phyloP scores from a whole-genome alignment of 2,888 invertebrate species.

The Ceratothoa steindachneri region DNA sequence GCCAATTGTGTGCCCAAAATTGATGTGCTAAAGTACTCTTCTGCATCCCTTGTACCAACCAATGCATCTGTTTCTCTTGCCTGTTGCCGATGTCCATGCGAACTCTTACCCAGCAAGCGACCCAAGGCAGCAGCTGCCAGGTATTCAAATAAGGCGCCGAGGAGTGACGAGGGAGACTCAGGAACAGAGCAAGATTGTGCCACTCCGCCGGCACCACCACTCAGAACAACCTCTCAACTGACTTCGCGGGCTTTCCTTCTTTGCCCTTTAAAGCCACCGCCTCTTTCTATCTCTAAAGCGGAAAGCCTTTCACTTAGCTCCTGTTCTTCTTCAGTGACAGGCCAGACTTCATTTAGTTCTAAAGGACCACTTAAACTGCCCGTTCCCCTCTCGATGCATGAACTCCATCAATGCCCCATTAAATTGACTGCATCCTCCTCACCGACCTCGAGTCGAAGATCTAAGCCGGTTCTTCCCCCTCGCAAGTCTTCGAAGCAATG shows the following conservation, averaged over 20 bases:
- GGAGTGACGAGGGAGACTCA: background rate
- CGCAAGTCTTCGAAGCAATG: background rate
- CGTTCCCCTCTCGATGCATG: background rate
- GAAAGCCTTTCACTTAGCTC: background rate
- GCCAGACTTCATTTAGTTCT: no score
- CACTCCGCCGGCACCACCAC: background rate
- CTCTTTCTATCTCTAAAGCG: background rate
- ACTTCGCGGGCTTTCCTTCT: background rate
- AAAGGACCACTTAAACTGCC: background rate
- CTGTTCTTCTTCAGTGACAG: background rate
- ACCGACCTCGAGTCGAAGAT: background rate
- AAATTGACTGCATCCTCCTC: no score
- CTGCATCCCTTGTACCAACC: background rate
- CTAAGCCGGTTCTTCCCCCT: background rate
- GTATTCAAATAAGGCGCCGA: background rate
- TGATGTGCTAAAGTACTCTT: background rate
- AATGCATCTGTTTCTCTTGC: no score
- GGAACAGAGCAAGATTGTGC: background rate
- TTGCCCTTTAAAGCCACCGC: background rate
- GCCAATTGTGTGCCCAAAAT: background rate
- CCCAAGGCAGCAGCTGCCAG: background rate
- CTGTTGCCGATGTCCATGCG: background rate
- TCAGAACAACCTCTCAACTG: background rate
- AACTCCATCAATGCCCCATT: background rate
- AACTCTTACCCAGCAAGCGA: background rate